These are phyloP conservation scores for Cylloceria caligata DNA, from an alignment of 2,888 invertebrate species.

Conservation along the genomic window DNA sequence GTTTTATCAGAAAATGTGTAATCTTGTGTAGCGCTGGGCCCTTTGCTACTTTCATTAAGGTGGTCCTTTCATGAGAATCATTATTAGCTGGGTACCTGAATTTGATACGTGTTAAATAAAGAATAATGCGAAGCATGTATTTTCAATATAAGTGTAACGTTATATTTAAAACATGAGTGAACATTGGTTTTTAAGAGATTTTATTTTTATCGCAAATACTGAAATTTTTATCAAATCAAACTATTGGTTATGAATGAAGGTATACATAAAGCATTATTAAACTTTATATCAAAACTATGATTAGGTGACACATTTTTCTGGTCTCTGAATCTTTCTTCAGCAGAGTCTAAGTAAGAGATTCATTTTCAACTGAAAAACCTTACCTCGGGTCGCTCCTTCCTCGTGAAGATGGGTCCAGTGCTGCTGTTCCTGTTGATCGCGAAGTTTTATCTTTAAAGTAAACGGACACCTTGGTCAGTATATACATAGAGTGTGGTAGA, in stretches of 20 bases:
- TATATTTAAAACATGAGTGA: too few species aligned
- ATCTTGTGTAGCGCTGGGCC: background rate
- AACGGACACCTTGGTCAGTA: constrained; percentile 30
- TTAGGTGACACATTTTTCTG: background rate
- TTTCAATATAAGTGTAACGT: too few species aligned
- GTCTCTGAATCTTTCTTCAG: background rate
- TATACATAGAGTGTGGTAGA: background rate
- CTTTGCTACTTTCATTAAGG: too few species aligned
- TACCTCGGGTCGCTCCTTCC: constrained; percentile 30
- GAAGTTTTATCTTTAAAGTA: constrained; percentile 48
- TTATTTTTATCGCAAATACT: too few species aligned
- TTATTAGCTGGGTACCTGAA: too few species aligned
- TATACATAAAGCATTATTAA: too few species aligned
- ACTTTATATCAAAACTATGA: background rate
- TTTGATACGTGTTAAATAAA: too few species aligned
- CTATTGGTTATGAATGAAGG: too few species aligned
- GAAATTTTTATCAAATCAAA: too few species aligned
- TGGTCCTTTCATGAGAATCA: too few species aligned
- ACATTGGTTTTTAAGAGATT: too few species aligned
- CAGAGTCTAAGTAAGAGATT: constrained; percentile 10
- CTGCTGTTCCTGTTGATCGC: constrained; percentile 32
- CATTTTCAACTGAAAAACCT: background rate
- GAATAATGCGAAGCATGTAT: too few species aligned
- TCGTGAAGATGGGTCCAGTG: constrained; percentile 47
- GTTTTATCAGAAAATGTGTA: background rate